Base-by-base conservation (phyloP, 2,888 invertebrate species). In the Eustalomyia histrio region DNA sequence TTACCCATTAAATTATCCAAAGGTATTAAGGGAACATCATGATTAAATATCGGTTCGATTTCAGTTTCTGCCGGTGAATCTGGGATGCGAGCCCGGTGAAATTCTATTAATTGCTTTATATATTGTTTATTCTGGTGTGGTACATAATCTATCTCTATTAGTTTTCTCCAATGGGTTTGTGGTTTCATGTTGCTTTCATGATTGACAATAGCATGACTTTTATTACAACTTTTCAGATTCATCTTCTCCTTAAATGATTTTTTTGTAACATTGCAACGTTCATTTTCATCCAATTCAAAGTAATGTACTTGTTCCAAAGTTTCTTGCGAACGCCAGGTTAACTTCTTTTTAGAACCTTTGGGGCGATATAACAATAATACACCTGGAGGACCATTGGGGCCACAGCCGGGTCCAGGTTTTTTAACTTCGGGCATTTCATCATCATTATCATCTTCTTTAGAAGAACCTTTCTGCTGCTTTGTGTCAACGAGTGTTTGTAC, bases 231-330 rank as follows among this genome's bases (percentile, higher is more conserved):
- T 89, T 99, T 98, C 92, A 97, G 94, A 89, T 96, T 94, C 88
- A 97, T 97, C 95, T 97, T 95, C 87, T 97, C 97, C 43, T 94
- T 95, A 90, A 98, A 98, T 29, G 83, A 82, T 39, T 93, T 95
- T 90, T 95, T 97, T 3, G 95, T 97, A 1, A 99, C 98, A 91
- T 99, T 99, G 1, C 97, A 97, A 87, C 99, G 93, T 91, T 99
- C 99, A 16, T 96, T 97, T 91, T 98, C 98, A 90, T 99, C 98
- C 84, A 98, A 91, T 90, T 98, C 98, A 90, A 99, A 99, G 91
- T 94, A 98, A 86, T 95, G 94, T 75, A 97, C 92, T 86, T 96
- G 94, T 85, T 95, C 95, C 39, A 99, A 91, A 84, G 95, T 94
- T 7, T 93, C 91, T 78, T 97, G 97, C 4, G 94, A 93, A 87